phyloP scores from a whole-genome alignment of 2,888 invertebrate genomes.

The Lasioglossum lativentre region DNA sequence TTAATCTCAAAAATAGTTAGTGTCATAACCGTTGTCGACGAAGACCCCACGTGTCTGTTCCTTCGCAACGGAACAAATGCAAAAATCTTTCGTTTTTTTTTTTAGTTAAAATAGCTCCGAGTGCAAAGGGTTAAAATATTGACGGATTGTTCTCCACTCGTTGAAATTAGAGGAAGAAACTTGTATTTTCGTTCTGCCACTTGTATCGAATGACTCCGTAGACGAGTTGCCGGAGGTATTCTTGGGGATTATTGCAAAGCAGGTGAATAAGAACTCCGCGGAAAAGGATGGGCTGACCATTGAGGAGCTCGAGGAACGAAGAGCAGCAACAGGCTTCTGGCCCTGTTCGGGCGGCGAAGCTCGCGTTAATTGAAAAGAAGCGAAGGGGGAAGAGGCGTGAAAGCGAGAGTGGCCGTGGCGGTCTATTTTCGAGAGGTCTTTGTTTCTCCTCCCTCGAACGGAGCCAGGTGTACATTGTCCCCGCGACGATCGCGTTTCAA shows the following conservation, averaged over 20 bases:
- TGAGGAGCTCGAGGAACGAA: background rate
- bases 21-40: too few species aligned
- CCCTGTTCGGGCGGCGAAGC: background rate
- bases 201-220: background rate
- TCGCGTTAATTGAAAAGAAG: slow-evolving; percentile 31
- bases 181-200: too few species aligned
- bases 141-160: too few species aligned
- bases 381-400: background rate
- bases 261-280: background rate
- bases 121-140: too few species aligned
- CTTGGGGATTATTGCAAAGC: background rate
- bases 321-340: slow-evolving; percentile 50
- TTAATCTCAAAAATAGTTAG: too few species aligned
- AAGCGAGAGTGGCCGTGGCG: slow-evolving; percentile 48
- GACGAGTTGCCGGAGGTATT: background rate
- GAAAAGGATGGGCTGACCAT: background rate
- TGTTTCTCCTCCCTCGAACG: slow-evolving; percentile 11
- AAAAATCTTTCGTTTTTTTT: too few species aligned
- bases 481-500: slow-evolving; percentile 14
- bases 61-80: too few species aligned
- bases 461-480: slow-evolving; percentile 43
- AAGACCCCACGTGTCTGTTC: too few species aligned
- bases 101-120: too few species aligned
- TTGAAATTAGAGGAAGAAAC: too few species aligned
- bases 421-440: slow-evolving; percentile 54